Evolutionary conservation across 2,113 vertebrate genomes (phyloP), one percentile per base, ranked within the genome.

Genomic region (Cisticola juncidis): DNA sequence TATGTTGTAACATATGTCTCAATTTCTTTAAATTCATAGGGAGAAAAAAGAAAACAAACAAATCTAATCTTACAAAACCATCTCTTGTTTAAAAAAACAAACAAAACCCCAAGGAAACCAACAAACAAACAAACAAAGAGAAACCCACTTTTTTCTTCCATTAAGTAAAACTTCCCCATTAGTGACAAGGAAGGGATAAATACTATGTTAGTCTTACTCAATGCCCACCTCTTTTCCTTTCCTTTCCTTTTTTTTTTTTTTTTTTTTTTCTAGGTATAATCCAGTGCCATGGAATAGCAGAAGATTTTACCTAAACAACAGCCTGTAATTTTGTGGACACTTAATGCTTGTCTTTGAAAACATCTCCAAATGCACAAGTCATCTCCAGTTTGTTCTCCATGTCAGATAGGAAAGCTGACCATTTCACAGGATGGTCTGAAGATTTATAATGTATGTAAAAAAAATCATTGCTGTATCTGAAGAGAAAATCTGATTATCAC

Each of bases 381-480:
- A 58, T 7, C 5, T 79, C 19, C 4, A 56, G 2, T 48, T 54
- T 71, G 6, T 13, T 61, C 20, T n/a, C 28, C 1, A 0, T 51
- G 11, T 56, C 22, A 29, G 26, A 21, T 19, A 31, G 25, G 38
- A 81, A 84, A 66, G 8, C 3, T 45, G 9, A 74, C 42, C 5
- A 48, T 54, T 44, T 71, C 23, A 68, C 7, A 29, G 15, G 18
- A 78, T 66, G 2, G 1, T 22, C 14, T 54, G 38, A 71, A 61
- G 24, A 44, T 21, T 28, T 48, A 16, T 44, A 69, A 57, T 36
- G 3, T 21, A 48, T 26, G n/a, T n/a, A 4, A 68, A 62, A 89
- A 47, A 21, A 54, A 69, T 19, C 15, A 26, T 6, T 35, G 2
- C 13, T 33, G 5, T 38, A 58, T 5, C 12, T 44, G 15, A 71